phyloP scores from a whole-genome alignment of 53 echinoderm and acorn worm genomes.

The Hippasteria phrygiana region DNA sequence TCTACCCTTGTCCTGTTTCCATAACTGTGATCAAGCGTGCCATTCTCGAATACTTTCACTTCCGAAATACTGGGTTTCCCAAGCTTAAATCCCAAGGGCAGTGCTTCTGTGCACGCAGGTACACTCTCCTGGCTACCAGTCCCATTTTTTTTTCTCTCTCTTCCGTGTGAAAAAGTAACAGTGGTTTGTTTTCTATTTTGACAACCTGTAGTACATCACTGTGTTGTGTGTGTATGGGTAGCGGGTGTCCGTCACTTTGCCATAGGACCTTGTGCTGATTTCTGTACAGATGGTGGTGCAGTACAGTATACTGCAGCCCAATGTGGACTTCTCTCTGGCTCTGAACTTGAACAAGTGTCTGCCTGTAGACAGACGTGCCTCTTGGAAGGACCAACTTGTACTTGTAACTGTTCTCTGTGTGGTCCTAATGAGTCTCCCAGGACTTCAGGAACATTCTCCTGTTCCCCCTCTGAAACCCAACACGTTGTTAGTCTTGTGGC shows the following conservation, averaged over 20 bases:
- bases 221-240: not conserved
- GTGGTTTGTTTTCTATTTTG: conserved; percentile 49
- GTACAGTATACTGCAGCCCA: not conserved
- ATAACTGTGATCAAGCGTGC: conserved; percentile 61
- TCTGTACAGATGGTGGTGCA: not conserved
- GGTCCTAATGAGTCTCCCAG: conserved; percentile 63
- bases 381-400: conserved; percentile 1
- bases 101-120: conserved; percentile 17
- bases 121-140: conserved; percentile 6
- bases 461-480: conserved; percentile 50
- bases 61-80: conserved; percentile 50
- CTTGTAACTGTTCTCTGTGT: conserved; percentile 26
- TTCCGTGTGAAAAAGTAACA: conserved; percentile 51
- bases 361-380: conserved; percentile 26
- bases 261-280: conserved; percentile 13
- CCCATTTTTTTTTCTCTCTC: not conserved
- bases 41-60: conserved; percentile 59
- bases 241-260: not conserved
- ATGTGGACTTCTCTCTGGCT: not conserved
- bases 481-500: conserved; percentile 23
- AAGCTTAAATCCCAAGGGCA: conserved; percentile 46
- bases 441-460: not conserved
- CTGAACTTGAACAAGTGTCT: conserved; percentile 56
- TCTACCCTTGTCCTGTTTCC: conserved; percentile 49
- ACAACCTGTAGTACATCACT: conserved; percentile 46